These are phyloP conservation scores for Polypterus senegalus DNA, from an alignment of 2,113 vertebrate genomes.

Conservation along the genomic window DNA sequence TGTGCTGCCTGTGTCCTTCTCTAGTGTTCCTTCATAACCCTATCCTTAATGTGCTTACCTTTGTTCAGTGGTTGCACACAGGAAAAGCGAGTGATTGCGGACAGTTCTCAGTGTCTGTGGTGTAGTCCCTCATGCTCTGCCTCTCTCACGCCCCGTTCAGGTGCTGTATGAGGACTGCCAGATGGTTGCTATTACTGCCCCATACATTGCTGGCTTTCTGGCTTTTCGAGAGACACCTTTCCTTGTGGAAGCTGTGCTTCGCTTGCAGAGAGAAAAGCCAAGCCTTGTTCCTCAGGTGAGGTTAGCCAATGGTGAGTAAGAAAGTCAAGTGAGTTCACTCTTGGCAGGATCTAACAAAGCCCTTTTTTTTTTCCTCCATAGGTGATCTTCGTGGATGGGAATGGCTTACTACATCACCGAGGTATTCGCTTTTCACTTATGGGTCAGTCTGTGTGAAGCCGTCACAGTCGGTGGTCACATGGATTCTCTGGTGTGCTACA, in stretches of 20 bases:
- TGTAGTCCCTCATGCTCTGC: neutral
- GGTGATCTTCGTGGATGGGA: conserved; percentile 89
- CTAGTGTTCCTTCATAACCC: too few species aligned
- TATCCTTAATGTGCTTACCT: too few species aligned
- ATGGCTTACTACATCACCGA: conserved; percentile 81
- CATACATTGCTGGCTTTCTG: conserved; percentile 78
- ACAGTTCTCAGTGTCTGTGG: neutral
- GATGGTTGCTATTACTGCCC: conserved; percentile 64
- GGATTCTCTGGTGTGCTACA: neutral
- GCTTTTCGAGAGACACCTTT: conserved; percentile 78
- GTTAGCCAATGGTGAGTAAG: too few species aligned
- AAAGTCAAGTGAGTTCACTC: neutral
- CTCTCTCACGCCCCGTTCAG: conserved; percentile 34
- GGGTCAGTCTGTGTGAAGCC: neutral
- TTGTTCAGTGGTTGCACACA: neutral
- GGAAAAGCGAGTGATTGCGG: neutral
- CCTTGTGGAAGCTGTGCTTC: conserved; percentile 62
- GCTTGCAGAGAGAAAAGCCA: conserved; percentile 44
- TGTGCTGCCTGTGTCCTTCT: too few species aligned
- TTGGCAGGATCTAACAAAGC: neutral
- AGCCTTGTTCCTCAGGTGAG: conserved; percentile 69
- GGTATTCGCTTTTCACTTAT: conserved; percentile 36
- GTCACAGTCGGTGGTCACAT: neutral
- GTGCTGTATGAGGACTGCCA: conserved; percentile 69
- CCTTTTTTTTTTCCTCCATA: conserved; percentile 29